These are phyloP conservation scores for Agrotis clavis DNA, from an alignment of 2,888 invertebrate genomes.

Conservation along the genomic window DNA sequence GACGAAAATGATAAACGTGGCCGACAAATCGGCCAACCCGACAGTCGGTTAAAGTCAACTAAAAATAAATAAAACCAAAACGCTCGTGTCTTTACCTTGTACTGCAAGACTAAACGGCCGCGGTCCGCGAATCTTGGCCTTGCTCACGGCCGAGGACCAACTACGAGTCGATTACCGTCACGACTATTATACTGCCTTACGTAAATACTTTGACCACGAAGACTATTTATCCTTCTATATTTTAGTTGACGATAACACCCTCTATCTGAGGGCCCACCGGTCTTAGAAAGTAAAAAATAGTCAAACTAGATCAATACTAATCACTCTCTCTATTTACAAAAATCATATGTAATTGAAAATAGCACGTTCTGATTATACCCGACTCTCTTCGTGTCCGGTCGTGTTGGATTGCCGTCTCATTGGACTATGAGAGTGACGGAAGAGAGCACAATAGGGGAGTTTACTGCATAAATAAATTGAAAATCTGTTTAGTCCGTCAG, in stretches of 20 bases:
- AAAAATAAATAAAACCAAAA: neutral
- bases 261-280: neutral
- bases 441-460: too few species aligned
- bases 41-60: neutral
- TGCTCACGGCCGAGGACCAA: constrained; percentile 56
- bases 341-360: too few species aligned
- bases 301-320: neutral
- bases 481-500: too few species aligned
- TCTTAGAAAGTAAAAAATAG: neutral
- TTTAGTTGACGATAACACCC: neutral
- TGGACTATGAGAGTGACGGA: neutral
- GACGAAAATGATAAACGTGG: too few species aligned
- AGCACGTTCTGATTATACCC: neutral
- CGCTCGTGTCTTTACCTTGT: constrained; percentile 17
- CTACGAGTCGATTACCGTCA: constrained; percentile 13
- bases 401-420: neutral
- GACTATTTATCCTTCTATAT: neutral
- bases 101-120: constrained; percentile 11
- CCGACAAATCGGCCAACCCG: too few species aligned
- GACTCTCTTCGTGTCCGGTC: neutral
- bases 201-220: constrained; percentile 7
- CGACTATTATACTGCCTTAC: constrained; percentile 9
- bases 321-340: too few species aligned
- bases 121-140: constrained; percentile 51
- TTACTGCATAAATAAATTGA: too few species aligned